phyloP scores from a whole-genome alignment of 2,888 invertebrate genomes.

The Vesta saturnalis region DNA sequence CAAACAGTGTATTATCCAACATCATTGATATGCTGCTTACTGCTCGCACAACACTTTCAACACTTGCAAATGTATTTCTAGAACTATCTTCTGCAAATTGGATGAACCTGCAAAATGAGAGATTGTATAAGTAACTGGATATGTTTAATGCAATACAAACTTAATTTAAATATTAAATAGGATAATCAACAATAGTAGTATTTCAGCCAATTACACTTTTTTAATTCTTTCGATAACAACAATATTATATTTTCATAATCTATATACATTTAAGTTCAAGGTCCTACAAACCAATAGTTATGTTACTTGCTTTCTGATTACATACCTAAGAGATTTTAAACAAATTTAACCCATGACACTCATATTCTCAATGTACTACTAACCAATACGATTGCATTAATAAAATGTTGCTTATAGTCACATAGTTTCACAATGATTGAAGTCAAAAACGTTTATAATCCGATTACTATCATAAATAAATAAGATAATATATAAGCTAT shows the following conservation, averaged over 20 bases:
- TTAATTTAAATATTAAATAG: too few relatives aligned
- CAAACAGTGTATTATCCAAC: constrained; percentile 96
- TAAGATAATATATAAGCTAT: too few relatives aligned
- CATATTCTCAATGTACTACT: not conserved
- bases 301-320: not conserved
- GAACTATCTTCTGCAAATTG: constrained; percentile 92
- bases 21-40: constrained; percentile 95
- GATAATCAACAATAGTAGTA: too few relatives aligned
- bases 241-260: not conserved
- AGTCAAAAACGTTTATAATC: not conserved
- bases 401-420: not conserved
- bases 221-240: too few relatives aligned
- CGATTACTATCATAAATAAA: not conserved
- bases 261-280: not conserved
- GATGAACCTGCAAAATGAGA: constrained; percentile 72
- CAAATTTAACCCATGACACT: too few relatives aligned
- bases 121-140: too few relatives aligned
- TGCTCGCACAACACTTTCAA: constrained; percentile 88
- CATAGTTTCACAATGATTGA: not conserved
- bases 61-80: constrained; percentile 92
- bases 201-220: too few relatives aligned
- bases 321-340: not conserved
- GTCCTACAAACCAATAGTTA: not conserved
- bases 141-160: too few relatives aligned
- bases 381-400: not conserved